Conservation (phyloP, 2,888 invertebrate genomes). For the Sicus ferrugineus region DNA sequence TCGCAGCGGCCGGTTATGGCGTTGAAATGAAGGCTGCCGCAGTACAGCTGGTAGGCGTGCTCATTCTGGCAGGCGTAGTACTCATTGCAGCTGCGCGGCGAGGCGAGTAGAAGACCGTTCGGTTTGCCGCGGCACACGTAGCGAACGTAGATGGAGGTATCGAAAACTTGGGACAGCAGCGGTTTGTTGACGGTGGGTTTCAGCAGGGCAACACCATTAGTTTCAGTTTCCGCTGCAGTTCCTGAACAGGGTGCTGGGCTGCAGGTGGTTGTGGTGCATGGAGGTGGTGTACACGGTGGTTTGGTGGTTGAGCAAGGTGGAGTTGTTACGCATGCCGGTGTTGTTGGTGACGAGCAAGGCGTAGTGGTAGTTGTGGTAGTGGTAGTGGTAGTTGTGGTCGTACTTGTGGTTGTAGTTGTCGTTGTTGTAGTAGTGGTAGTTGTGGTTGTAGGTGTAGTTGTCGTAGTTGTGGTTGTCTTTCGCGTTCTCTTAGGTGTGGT, state of each 20-base stretch:
- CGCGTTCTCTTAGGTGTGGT: slow-evolving; percentile 14
- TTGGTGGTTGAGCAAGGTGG: not conserved
- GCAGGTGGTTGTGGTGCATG: slow-evolving; percentile 6
- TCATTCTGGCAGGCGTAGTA: slow-evolving; percentile 54
- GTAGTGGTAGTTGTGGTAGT: slow-evolving; percentile 30
- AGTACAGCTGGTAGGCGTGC: slow-evolving; percentile 48
- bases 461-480: slow-evolving; percentile 26
- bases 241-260: slow-evolving; percentile 7
- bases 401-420: slow-evolving; percentile 29
- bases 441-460: slow-evolving; percentile 27
- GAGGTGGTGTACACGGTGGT: not conserved
- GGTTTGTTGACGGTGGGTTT: not conserved
- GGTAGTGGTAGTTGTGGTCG: slow-evolving; percentile 30
- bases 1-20: slow-evolving; percentile 54
- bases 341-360: slow-evolving; percentile 4
- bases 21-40: slow-evolving; percentile 54
- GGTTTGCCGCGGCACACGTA: slow-evolving; percentile 51
- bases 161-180: slow-evolving; percentile 35
- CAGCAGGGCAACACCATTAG: not conserved
- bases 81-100: slow-evolving; percentile 52
- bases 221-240: slow-evolving; percentile 2
- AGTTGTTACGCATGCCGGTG: not conserved
- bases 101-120: slow-evolving; percentile 55
- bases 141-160: slow-evolving; percentile 45
- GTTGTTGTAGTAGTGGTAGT: slow-evolving; percentile 34